Conservation (phyloP, 1,140 invertebrate genomes). For the Rhopalosiphum maidis region DNA sequence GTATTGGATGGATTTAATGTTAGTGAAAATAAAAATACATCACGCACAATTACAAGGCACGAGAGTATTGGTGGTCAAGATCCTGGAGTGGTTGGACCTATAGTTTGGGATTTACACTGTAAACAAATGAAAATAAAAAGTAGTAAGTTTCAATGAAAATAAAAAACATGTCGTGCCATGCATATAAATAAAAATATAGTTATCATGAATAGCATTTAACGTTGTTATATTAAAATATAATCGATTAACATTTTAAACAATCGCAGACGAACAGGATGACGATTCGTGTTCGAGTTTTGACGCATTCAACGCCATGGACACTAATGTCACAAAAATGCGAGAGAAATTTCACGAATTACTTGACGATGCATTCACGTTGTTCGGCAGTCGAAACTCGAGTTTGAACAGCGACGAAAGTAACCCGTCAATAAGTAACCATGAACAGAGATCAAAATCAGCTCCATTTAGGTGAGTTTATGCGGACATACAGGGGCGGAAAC, state of each 20-base stretch:
- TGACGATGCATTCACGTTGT: conserved; percentile 73
- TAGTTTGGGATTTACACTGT: conserved; percentile 79
- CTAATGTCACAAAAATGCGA: conserved; percentile 67
- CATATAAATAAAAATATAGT: too few species aligned
- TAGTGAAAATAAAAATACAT: conserved; percentile 13
- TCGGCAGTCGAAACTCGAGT: conserved; percentile 63
- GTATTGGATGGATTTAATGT: conserved; percentile 38
- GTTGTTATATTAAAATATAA: background rate
- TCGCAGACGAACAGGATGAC: conserved; percentile 1
- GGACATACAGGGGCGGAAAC: background rate
- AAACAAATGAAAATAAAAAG: conserved; percentile 63
- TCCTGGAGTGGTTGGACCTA: conserved; percentile 82
- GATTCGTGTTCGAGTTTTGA: conserved; percentile 52
- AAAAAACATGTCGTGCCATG: background rate
- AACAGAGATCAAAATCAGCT: conserved; percentile 65
- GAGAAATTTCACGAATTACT: conserved; percentile 72
- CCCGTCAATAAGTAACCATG: conserved; percentile 60
- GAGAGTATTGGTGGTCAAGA: conserved; percentile 70
- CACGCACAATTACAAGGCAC: conserved; percentile 64
- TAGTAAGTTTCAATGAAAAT: conserved; percentile 36
- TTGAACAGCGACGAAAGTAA: conserved; percentile 61
- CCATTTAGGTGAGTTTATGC: conserved; percentile 63
- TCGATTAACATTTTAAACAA: background rate
- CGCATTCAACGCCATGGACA: conserved; percentile 50
- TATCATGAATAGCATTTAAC: too few species aligned